Evolutionary conservation across 2,797 vertebrate genomes (phyloP).

Genomic region (Muraenolepis orangiensis): DNA sequence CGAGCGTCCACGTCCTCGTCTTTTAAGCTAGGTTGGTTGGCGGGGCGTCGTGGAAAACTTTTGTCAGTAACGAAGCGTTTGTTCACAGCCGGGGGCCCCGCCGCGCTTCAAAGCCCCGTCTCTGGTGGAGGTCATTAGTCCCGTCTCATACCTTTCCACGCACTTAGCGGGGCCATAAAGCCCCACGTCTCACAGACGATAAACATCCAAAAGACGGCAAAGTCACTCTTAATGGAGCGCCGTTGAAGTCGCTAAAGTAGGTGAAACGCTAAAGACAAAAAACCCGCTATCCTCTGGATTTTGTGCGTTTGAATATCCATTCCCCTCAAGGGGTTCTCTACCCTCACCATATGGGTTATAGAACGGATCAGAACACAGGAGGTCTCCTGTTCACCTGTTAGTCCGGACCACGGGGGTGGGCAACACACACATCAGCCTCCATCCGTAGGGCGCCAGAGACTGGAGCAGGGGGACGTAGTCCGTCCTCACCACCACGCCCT

Average conservation of each 20-base stretch:
- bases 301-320: background rate
- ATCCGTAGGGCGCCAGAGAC: slow-evolving; percentile 88
- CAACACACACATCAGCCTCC: slow-evolving; percentile 93
- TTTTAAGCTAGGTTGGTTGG: too few species aligned
- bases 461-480: slow-evolving; percentile 92
- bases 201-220: background rate
- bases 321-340: background rate
- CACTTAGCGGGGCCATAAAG: background rate
- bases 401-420: slow-evolving; percentile 89
- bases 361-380: background rate
- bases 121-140: background rate
- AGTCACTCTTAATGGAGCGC: background rate
- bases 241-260: background rate
- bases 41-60: background rate
- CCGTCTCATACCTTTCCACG: background rate
- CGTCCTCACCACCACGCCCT: slow-evolving; percentile 87
- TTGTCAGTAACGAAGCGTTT: background rate
- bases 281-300: background rate
- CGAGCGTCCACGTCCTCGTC: too few species aligned
- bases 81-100: background rate
- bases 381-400: slow-evolving; percentile 78
- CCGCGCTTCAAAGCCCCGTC: background rate
- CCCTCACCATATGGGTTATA: background rate
- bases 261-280: background rate
- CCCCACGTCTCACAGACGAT: background rate